Evolutionary conservation across 2,888 invertebrate genomes (phyloP).

Genomic region (Scaeva pyrastri): DNA sequence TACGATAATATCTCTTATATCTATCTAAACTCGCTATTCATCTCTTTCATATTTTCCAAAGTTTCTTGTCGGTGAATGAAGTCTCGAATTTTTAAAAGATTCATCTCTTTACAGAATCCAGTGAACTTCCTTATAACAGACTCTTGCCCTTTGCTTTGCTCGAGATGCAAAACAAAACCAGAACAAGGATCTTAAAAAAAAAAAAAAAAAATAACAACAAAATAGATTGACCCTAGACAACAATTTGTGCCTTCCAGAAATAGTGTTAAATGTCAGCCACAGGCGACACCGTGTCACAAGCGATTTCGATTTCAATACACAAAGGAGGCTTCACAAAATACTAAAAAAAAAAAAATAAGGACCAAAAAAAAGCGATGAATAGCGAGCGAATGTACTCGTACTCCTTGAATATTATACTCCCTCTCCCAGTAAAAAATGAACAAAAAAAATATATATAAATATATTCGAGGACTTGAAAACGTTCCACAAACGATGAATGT

Average conservation of each 20-base stretch:
- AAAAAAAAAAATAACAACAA: no score
- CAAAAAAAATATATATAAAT: slow-evolving; percentile 33
- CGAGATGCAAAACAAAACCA: slow-evolving; percentile 5
- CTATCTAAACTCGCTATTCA: no score
- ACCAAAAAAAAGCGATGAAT: slow-evolving; percentile 43
- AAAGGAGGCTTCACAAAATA: slow-evolving; percentile 49
- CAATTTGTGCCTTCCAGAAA: slow-evolving; percentile 62
- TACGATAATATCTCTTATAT: no score
- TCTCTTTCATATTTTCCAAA: neutral
- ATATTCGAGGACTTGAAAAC: slow-evolving; percentile 55
- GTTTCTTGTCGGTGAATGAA: slow-evolving; percentile 14
- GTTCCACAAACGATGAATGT: slow-evolving; percentile 69
- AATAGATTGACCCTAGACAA: slow-evolving; percentile 66
- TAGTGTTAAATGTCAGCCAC: slow-evolving; percentile 69
- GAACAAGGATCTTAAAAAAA: slow-evolving; percentile 26
- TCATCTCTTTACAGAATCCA: slow-evolving; percentile 14
- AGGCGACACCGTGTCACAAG: slow-evolving; percentile 67
- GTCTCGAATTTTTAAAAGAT: slow-evolving; percentile 6
- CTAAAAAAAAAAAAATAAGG: slow-evolving; percentile 4
- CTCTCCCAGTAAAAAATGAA: neutral
- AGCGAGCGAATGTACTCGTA: slow-evolving; percentile 42
- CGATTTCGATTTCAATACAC: slow-evolving; percentile 67
- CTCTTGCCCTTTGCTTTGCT: slow-evolving; percentile 21
- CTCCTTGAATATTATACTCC: slow-evolving; percentile 43
- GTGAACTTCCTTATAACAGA: slow-evolving; percentile 28